Base-by-base conservation (phyloP, 2,797 vertebrate species). In the Astyanax mexicanus region DNA sequence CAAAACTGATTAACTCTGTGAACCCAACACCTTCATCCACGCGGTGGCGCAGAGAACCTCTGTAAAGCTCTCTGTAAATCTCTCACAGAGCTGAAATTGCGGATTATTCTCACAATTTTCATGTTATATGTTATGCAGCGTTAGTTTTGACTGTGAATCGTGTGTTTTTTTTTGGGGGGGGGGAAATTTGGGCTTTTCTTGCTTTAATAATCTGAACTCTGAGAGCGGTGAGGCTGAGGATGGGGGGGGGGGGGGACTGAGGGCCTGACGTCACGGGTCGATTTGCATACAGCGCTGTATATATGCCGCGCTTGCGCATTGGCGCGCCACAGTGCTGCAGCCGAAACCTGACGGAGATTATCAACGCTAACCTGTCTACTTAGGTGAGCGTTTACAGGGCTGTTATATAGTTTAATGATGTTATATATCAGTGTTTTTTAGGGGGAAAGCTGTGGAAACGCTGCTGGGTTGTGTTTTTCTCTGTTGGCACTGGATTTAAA, bases 211-310 rank as follows among this genome's bases (percentile, higher is more conserved):
- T 17, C 44, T 74, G 37, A 78, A 40, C 15, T 17, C 21, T n/a
- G n/a, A n/a, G n/a, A n/a, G n/a, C n/a, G n/a, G n/a, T n/a, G n/a
- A n/a, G n/a, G n/a, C n/a, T n/a, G n/a, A n/a, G n/a, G n/a, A n/a
- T n/a, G n/a, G n/a, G n/a, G n/a, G n/a, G n/a, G n/a, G n/a, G 49
- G 55, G 42, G 68, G 40, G 3, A 21, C 60, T 12, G 74, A 11
- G 0, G 1, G 0, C 49, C 0, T 92, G 91, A 93, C 88, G 92
- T 93, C 91, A 90, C 5, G 0, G 0, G 19, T 84, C 87, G 83
- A 92, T 93, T 91, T 94, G 86, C 91, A 93, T 87, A 88, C 89
- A 60, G 82, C 73, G 17, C 84, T 82, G 76, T 51, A 77, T 83
- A 64, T 70, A 90, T 42, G 72, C 1, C 74, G 78, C 65, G 42